Base-by-base conservation (phyloP, 1,140 invertebrate genomes). In the Solenopsis fugax region DNA sequence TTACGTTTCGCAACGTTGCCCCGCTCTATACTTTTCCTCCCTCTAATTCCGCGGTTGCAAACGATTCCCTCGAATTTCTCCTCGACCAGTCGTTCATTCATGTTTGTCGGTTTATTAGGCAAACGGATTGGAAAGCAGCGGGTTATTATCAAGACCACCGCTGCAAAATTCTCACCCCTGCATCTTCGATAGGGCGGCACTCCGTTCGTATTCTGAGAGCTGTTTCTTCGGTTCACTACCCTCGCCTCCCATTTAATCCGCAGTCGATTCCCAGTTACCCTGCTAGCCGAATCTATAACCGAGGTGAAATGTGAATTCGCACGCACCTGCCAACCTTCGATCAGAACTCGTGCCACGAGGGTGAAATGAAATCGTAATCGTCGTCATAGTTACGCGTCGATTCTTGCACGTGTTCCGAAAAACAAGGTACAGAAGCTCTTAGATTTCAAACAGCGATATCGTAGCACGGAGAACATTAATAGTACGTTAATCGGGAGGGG, bases 81-180 rank as follows among this genome's bases (percentile, higher is more conserved):
- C 75, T 80, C 69, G 29, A 65, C 56, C 41, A 41, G 29, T 13
- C 75, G 89, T 78, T 65, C 58, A 45, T 41, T 56, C 56, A 69
- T 72, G 71, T 89, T 89, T 64, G 82, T 69, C 82, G 54, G 60
- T 90, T 90, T 91, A 45, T 85, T 80, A 76, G n/a, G 85, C 78
- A 87, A 92, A 89, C 77, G 78, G 86, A 58, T 91, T 75, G 86
- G 89, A 88, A 88, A 91, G 64, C 71, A 62, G 52, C 62, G 78
- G 62, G 69, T 90, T 89, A 89, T 87, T 89, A 89, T 89, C 88
- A 89, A 87, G 78, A 62, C 50, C 73, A 77, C 88, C 62, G 62
- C 87, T 87, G 78, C 80, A 21, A 89, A 48, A 64, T 88, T 52
- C 13, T 76, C 62, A 0, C 21, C 37, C 69, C 34, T 58, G 52